These are phyloP conservation scores for Hylaea fasciaria DNA, from an alignment of 2,888 invertebrate genomes.

Conservation along the genomic window DNA sequence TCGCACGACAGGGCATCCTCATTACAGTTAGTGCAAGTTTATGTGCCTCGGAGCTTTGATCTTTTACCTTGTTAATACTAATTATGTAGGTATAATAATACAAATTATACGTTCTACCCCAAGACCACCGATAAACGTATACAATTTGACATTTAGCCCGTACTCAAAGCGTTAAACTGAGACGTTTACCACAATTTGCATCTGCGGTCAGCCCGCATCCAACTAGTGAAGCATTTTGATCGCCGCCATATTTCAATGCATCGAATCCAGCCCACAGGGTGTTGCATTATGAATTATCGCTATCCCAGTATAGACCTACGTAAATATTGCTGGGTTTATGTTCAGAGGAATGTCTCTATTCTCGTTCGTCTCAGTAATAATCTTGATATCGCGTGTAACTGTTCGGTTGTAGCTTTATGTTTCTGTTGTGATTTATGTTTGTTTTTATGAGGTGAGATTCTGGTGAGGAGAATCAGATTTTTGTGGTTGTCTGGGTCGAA, in stretches of 20 bases:
- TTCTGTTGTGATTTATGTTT: constrained; percentile 10
- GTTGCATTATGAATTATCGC: constrained; percentile 38
- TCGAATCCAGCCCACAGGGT: constrained; percentile 28
- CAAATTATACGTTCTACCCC: too few species aligned
- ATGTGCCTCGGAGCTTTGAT: too few species aligned
- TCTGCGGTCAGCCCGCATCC: too few species aligned
- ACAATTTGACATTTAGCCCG: too few species aligned
- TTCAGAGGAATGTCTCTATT: constrained; percentile 29
- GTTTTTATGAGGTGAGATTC: background rate
- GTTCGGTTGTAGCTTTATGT: constrained; percentile 17
- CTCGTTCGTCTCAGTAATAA: constrained; percentile 20
- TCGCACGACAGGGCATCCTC: too few species aligned
- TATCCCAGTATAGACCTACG: constrained; percentile 37
- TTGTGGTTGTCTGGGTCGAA: too few species aligned
- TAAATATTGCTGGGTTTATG: constrained; percentile 38
- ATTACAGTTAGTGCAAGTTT: too few species aligned
- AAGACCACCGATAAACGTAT: too few species aligned
- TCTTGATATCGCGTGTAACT: constrained; percentile 28
- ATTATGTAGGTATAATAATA: too few species aligned
- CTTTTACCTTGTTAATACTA: too few species aligned
- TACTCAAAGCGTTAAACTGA: too few species aligned
- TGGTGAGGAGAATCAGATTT: background rate
- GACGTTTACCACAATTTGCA: too few species aligned
- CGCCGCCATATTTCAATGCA: constrained; percentile 21
- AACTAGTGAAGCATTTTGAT: constrained; percentile 14